Evolutionary conservation across 2,797 vertebrate genomes (phyloP).

Genomic region (Alcedo atthis): DNA sequence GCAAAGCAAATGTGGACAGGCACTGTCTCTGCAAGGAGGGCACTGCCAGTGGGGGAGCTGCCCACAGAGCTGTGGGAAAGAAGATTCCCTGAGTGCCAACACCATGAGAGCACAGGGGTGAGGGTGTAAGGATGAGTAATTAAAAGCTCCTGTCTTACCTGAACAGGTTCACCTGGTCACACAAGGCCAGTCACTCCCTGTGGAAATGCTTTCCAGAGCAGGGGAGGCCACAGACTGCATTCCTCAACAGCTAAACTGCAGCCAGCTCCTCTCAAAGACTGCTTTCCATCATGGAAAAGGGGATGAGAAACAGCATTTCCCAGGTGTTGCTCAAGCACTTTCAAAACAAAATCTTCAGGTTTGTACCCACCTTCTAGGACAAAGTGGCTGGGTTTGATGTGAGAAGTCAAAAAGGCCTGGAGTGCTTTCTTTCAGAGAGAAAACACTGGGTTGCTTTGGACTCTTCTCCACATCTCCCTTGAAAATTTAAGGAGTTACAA

Average conservation of each 20-base stretch:
- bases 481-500: neutral
- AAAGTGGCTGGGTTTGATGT: neutral
- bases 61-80: neutral
- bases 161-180: neutral
- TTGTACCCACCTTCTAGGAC: neutral
- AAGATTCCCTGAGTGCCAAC: neutral
- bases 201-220: neutral
- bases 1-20: neutral
- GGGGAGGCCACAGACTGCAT: neutral
- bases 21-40: neutral
- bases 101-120: neutral
- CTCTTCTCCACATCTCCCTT: neutral
- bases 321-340: neutral
- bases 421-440: neutral
- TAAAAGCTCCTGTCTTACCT: neutral
- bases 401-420: neutral
- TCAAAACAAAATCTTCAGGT: neutral
- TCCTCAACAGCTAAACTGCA: neutral
- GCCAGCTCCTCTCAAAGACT: neutral
- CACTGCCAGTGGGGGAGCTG: neutral
- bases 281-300: neutral
- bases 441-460: neutral
- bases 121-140: neutral
- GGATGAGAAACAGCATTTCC: neutral
- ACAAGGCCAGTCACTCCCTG: neutral